Evolutionary conservation across 2,113 vertebrate species (phyloP).

Genomic region (Pachyramphus minor): DNA sequence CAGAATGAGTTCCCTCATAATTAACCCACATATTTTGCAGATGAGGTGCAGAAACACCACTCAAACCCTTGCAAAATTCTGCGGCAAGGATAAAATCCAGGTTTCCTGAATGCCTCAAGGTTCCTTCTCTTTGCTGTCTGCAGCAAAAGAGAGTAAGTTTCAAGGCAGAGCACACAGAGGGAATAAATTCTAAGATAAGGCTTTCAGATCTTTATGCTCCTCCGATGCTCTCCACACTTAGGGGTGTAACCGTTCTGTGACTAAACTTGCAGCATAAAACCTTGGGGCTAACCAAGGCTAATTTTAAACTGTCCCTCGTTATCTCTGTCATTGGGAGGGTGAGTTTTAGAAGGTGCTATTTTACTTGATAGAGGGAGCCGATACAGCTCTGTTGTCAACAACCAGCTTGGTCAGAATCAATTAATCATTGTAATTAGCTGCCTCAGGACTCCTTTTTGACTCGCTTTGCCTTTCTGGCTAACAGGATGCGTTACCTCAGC

Average conservation of each 20-base stretch:
- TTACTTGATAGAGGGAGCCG: not conserved
- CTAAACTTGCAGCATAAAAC: not conserved
- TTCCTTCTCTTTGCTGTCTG: not conserved
- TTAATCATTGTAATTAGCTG: not conserved
- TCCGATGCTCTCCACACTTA: not conserved
- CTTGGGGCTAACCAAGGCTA: not conserved
- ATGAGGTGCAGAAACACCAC: not conserved
- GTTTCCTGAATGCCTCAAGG: not conserved
- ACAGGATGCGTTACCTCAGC: conserved; percentile 5
- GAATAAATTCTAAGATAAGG: not conserved
- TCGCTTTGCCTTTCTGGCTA: not conserved
- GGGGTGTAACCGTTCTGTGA: not conserved
- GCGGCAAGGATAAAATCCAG: not conserved
- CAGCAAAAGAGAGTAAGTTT: not conserved
- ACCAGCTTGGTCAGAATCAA: not conserved
- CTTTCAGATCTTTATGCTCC: not conserved
- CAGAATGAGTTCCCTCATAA: not conserved
- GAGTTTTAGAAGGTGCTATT: conserved; percentile 24
- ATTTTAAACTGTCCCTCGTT: not conserved
- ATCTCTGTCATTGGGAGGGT: not conserved
- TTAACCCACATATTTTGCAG: not conserved
- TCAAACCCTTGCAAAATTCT: not conserved
- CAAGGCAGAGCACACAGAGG: not conserved
- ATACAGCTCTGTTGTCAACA: not conserved
- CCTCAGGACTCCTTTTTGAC: conserved; percentile 34